Evolutionary conservation across 2,113 vertebrate genomes (phyloP).

Genomic region (Sminthopsis crassicaudata): DNA sequence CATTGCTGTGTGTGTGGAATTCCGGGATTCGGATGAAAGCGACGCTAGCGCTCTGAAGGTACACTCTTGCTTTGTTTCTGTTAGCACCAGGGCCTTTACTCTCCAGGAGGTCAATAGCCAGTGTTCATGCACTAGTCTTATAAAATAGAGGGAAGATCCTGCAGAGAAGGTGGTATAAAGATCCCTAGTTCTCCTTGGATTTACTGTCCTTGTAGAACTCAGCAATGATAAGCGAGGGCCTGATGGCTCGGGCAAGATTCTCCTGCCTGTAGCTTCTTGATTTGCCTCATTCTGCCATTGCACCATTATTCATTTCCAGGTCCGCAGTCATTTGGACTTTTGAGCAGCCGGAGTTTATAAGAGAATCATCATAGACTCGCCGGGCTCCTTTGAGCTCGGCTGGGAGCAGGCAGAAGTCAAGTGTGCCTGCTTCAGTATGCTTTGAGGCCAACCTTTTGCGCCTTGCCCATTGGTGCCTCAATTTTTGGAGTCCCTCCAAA

Average conservation of each 20-base stretch:
- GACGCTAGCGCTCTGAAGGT: conserved; percentile 90
- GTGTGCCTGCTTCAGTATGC: conserved; percentile 43
- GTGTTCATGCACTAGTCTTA: conserved; percentile 43
- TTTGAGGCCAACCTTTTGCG: too few species aligned
- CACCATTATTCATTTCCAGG: background rate
- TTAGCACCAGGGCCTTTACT: conserved; percentile 19
- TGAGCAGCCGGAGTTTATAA: conserved; percentile 47
- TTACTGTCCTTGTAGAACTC: background rate
- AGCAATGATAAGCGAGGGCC: conserved; percentile 10
- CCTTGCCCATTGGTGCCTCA: conserved; percentile 25
- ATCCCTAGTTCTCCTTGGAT: conserved; percentile 19
- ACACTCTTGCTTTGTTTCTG: conserved; percentile 51
- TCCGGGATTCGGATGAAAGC: conserved; percentile 95
- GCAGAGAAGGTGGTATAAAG: background rate
- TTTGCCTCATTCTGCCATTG: conserved; percentile 33
- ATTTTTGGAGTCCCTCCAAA: conserved; percentile 30
- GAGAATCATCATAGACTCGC: conserved; percentile 4
- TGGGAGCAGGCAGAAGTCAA: conserved; percentile 48
- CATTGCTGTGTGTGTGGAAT: conserved; percentile 94
- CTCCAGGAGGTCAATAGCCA: background rate
- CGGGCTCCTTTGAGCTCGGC: conserved; percentile 54
- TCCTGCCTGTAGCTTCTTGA: conserved; percentile 2
- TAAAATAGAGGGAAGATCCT: conserved; percentile 15
- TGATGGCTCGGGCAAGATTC: conserved; percentile 1
- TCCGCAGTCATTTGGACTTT: conserved; percentile 44